These are phyloP conservation scores for Pao palembangensis DNA, from an alignment of 2,113 vertebrate genomes.

Conservation along the genomic window DNA sequence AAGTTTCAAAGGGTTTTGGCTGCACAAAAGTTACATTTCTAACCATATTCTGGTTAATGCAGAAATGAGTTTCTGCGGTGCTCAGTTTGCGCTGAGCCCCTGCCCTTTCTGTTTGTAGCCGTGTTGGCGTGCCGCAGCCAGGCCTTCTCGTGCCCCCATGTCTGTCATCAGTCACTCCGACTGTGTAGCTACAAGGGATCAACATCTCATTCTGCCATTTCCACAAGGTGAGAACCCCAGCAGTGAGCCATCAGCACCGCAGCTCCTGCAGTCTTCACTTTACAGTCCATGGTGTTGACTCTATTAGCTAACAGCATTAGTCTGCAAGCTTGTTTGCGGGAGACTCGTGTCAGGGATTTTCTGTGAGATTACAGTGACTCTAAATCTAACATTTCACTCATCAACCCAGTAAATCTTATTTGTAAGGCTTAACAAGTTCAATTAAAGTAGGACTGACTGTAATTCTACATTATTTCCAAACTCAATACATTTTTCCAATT, in stretches of 20 bases:
- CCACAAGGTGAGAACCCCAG: slow-evolving; percentile 51
- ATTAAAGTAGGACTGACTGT: no score
- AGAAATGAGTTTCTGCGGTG: no score
- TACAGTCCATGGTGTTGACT: slow-evolving; percentile 45
- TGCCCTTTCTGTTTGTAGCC: neutral
- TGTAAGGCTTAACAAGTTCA: no score
- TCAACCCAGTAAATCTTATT: no score
- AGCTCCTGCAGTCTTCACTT: slow-evolving; percentile 38
- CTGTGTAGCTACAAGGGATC: slow-evolving; percentile 66
- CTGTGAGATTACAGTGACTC: no score
- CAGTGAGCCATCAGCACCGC: slow-evolving; percentile 48
- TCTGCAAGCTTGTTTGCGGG: neutral
- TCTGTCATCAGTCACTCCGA: slow-evolving; percentile 69
- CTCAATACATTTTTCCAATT: no score
- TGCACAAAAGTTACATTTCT: no score
- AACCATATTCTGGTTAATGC: no score
- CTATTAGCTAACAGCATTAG: slow-evolving; percentile 28
- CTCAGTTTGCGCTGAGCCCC: neutral
- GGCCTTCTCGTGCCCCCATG: slow-evolving; percentile 19
- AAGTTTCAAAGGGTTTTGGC: no score
- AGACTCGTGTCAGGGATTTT: no score
- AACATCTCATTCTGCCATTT: slow-evolving; percentile 63
- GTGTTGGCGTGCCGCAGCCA: neutral
- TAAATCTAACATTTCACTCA: no score
- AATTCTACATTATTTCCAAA: no score